Conservation (phyloP, 2,797 vertebrate species). For the Loris lydekkerianus region DNA sequence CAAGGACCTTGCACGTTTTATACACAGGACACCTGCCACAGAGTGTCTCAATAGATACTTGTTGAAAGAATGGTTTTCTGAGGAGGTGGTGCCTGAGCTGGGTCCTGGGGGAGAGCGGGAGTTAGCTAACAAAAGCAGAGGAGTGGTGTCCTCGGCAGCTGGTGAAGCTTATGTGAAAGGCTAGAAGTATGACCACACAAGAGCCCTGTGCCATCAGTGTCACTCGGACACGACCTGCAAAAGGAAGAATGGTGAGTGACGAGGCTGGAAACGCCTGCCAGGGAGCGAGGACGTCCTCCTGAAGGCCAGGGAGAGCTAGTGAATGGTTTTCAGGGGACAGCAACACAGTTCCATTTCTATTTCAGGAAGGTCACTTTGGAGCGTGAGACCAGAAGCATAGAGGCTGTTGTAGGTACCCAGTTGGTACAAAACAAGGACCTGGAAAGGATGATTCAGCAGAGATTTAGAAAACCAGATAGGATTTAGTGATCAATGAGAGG, state of each 20-base stretch:
- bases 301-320: background rate
- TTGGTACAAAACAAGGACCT: background rate
- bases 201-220: background rate
- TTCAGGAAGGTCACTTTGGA: background rate
- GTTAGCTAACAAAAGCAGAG: background rate
- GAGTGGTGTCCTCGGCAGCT: background rate
- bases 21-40: background rate
- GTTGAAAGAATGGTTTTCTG: background rate
- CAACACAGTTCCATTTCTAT: background rate
- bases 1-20: background rate
- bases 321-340: background rate
- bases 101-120: background rate
- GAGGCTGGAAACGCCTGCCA: background rate
- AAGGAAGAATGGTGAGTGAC: background rate
- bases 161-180: background rate
- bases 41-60: background rate
- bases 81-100: background rate
- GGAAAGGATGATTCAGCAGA: background rate
- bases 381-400: background rate
- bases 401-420: background rate
- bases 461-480: background rate
- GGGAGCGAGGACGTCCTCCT: background rate
- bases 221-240: background rate
- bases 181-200: accelerated
- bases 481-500: background rate